Base-by-base conservation (phyloP, 2,113 vertebrate genomes). In the Microcebus griseorufus region DNA sequence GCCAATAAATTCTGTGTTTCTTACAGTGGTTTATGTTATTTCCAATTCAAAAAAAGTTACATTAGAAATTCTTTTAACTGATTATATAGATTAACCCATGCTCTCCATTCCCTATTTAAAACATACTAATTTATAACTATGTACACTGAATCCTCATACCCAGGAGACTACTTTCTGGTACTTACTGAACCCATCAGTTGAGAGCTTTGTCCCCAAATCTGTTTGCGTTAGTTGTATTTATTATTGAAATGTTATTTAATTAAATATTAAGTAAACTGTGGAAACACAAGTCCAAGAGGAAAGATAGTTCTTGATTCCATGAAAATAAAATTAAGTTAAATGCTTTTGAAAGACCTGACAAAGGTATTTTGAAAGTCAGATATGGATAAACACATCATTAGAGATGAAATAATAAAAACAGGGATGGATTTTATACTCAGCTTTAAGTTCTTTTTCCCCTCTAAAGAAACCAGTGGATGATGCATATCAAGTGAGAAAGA, bases 241-340 rank as follows among this genome's bases (percentile, higher is more conserved):
- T 88, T 92, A 87, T 25, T 90, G 72, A 51, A 97, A 76, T 79
- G 34, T 80, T 73, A 86, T 51, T 76, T 95, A 76, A 89, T 64
- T 89, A 94, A 91, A 75, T 82, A 58, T 62, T 84, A 94, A 93
- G 32, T 87, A 92, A 89, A 85, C 39, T 78, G 14, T 23, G 27
- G 76, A 96, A 86, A 89, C 42, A 80, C 23, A 94, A 65, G 39
- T 65, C 11, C n/a, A 92, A 94, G 89, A 82, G 34, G 13, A 93
- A 80, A 93, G 72, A 27, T 9, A 65, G 20, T 88, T 92, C 34
- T 32, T 73, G n/a, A 12, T 73, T 80, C 29, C 72, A 48, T 85
- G 48, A 94, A 96, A 96, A 70, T 22, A 94, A 96, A 96, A 75
- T 22, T 70, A 81, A 93, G 23, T 58, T 90, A 89, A 79, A 75